Evolutionary conservation across 2,797 vertebrate genomes (phyloP).

Genomic region (Onychomys torridus): DNA sequence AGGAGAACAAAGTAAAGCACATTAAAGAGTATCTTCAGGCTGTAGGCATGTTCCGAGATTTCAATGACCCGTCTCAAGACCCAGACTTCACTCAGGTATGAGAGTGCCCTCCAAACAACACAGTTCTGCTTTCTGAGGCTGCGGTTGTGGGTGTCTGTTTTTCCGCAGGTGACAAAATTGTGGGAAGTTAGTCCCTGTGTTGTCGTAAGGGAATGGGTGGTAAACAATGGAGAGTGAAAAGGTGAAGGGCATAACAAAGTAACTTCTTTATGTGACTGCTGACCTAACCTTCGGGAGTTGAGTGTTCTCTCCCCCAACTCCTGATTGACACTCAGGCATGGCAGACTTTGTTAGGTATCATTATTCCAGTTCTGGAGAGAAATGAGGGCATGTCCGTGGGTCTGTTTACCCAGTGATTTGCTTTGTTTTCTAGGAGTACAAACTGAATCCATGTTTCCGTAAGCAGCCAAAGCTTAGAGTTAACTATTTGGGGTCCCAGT

Average conservation of each 20-base stretch:
- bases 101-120: background rate
- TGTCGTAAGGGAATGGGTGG: conserved; percentile 16
- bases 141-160: background rate
- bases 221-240: conserved; percentile 24
- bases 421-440: background rate
- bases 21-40: conserved; percentile 93
- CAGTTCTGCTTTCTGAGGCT: background rate
- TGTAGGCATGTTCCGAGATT: conserved; percentile 96
- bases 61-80: conserved; percentile 92
- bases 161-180: background rate
- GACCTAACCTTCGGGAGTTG: background rate
- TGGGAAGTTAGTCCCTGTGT: conserved; percentile 14
- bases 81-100: conserved; percentile 95
- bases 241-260: conserved; percentile 17
- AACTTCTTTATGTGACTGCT: background rate
- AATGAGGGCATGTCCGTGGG: background rate
- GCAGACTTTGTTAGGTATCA: background rate
- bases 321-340: background rate
- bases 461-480: background rate
- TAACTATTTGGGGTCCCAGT: background rate
- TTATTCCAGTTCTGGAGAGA: background rate
- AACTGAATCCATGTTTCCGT: conserved; percentile 9
- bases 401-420: background rate
- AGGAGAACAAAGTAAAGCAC: conserved; percentile 90
- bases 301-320: background rate